A percentile compares a stretch with the other conserved stretches of the same genome.
phyloP scores from a whole-genome alignment of 2,113 vertebrate genomes.

The Pipa parva region DNA sequence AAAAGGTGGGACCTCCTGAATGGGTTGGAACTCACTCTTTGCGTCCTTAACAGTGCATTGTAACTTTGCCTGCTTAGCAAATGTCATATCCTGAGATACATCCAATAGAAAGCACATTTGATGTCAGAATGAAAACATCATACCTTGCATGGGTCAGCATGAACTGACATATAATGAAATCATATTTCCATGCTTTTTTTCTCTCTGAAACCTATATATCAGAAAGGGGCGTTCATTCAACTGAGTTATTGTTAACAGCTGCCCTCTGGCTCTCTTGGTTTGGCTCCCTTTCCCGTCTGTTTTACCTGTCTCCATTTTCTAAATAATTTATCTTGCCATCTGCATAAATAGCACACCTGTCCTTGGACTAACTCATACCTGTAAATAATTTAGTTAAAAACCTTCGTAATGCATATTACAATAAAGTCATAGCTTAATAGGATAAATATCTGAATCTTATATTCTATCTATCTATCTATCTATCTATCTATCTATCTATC shows the following conservation, averaged over 20 bases:
- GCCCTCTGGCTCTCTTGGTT: slow-evolving; percentile 63
- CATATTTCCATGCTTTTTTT: slow-evolving; percentile 5
- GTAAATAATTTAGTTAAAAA: slow-evolving; percentile 80
- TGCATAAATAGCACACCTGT: slow-evolving; percentile 74
- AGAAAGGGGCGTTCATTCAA: slow-evolving; percentile 43
- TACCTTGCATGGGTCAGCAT: slow-evolving; percentile 1
- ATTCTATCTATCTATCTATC: slow-evolving; percentile 17
- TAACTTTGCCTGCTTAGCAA: background rate
- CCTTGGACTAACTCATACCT: slow-evolving; percentile 64
- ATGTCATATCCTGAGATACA: background rate
- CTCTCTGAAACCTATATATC: slow-evolving; percentile 23
- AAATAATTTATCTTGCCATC: slow-evolving; percentile 83
- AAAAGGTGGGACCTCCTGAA: background rate
- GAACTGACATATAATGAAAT: slow-evolving; percentile 16
- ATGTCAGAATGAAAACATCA: background rate
- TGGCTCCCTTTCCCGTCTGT: slow-evolving; percentile 75
- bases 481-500: background rate
- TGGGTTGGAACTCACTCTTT: too few species aligned
- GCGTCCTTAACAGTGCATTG: background rate
- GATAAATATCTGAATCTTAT: slow-evolving; percentile 55
- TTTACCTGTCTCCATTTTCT: slow-evolving; percentile 74
- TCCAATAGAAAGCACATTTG: background rate
- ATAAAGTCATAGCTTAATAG: slow-evolving; percentile 64
- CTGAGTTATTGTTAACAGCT: slow-evolving; percentile 58
- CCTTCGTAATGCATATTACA: slow-evolving; percentile 62